Evolutionary conservation across 2,113 vertebrate species (phyloP).

Genomic region (Symphodus melops): DNA sequence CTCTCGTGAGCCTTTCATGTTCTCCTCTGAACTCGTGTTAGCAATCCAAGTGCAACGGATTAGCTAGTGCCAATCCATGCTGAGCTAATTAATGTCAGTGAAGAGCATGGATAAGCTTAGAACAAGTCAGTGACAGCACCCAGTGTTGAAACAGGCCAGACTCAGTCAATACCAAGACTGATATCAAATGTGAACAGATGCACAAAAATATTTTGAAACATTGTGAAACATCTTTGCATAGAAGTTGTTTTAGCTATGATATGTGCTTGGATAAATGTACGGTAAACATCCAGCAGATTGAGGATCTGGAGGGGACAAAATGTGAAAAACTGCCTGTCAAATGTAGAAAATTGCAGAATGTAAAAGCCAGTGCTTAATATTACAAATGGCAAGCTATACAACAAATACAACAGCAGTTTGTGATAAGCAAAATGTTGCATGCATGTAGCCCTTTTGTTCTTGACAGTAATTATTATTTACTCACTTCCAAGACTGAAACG

Average conservation of each 20-base stretch:
- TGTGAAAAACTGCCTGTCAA: background rate
- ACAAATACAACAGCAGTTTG: too few relatives aligned
- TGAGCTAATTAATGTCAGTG: conserved; percentile 61
- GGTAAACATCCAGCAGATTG: background rate
- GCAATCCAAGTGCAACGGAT: conserved; percentile 43
- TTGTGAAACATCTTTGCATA: conserved; percentile 1
- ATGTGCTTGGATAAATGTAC: background rate
- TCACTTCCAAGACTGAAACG: too few relatives aligned
- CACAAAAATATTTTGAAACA: too few relatives aligned
- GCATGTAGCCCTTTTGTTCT: background rate
- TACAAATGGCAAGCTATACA: background rate
- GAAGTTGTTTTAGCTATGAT: background rate
- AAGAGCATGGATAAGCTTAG: conserved; percentile 52
- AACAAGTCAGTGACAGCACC: conserved; percentile 28
- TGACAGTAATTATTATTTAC: background rate
- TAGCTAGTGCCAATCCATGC: conserved; percentile 41
- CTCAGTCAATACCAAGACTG: background rate
- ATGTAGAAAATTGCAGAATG: background rate
- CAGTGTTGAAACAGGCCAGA: conserved; percentile 18
- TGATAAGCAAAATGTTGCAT: too few relatives aligned
- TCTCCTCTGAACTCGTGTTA: conserved; percentile 37
- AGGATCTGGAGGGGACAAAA: background rate
- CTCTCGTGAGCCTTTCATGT: conserved; percentile 28
- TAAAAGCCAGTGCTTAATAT: background rate
- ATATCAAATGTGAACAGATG: background rate